Percentiles rank a stretch among this genome's conserved stretches.
phyloP scores from a whole-genome alignment of 64 coral and sea anemone species.

The Trachythela sp. region DNA sequence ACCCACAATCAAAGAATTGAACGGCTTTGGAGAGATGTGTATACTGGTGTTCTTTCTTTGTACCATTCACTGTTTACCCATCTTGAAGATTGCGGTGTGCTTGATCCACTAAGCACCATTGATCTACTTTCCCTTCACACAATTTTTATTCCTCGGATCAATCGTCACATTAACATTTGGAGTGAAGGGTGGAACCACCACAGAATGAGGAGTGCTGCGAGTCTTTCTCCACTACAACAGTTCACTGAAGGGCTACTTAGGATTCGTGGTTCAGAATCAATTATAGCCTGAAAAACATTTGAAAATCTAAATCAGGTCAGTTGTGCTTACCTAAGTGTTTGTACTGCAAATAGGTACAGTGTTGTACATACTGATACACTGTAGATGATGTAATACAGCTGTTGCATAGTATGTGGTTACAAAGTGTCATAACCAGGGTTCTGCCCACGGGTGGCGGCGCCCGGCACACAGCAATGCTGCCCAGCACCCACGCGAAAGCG shows the following conservation, averaged over 20 bases:
- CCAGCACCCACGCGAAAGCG: no score
- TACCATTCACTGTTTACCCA: constrained; percentile 36
- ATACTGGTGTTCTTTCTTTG: constrained; percentile 26
- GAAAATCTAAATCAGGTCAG: neutral
- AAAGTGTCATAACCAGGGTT: no score
- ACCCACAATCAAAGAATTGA: constrained; percentile 19
- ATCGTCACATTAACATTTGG: constrained; percentile 10
- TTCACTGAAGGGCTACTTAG: neutral
- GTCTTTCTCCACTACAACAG: neutral
- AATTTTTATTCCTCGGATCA: no score
- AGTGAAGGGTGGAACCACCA: constrained; percentile 12
- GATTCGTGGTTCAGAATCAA: neutral
- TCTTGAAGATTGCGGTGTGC: constrained; percentile 46
- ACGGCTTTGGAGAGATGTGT: constrained; percentile 39
- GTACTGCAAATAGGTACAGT: no score
- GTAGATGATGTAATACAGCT: neutral
- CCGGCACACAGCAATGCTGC: no score
- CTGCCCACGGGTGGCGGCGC: no score
- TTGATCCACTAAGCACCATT: constrained; percentile 33
- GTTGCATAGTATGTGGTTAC: no score
- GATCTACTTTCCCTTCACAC: constrained; percentile 26
- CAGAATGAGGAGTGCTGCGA: neutral
- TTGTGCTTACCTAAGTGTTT: no score
- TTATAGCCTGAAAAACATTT: neutral
- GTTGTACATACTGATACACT: no score